A percentile compares a stretch with the other conserved stretches of the same genome.
phyloP scores from a whole-genome alignment of 1,140 invertebrate species.

The Cotesia vestalis region DNA sequence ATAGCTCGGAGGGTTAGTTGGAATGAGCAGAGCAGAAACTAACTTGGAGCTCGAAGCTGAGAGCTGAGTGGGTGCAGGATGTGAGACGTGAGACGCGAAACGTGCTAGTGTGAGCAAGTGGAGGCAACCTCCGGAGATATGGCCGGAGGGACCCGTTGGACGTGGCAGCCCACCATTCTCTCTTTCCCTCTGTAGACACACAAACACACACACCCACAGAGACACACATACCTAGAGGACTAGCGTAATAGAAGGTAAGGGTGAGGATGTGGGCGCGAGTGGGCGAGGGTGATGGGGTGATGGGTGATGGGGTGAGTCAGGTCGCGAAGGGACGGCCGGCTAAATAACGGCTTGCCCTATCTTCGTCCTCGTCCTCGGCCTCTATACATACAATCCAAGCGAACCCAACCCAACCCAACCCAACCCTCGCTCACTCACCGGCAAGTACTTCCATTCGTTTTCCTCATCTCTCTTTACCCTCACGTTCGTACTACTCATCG shows the following conservation, averaged over 20 bases:
- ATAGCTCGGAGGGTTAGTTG: neutral
- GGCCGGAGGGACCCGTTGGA: slow-evolving; percentile 32
- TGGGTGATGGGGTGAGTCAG: slow-evolving; percentile 34
- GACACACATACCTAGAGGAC: too few species aligned
- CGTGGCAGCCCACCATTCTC: neutral
- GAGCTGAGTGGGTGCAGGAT: slow-evolving; percentile 6
- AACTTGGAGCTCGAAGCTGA: too few species aligned
- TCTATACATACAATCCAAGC: too few species aligned
- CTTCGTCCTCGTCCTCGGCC: slow-evolving; percentile 38
- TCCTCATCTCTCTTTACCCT: slow-evolving; percentile 47
- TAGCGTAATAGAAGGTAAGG: neutral
- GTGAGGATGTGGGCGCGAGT: slow-evolving; percentile 17
- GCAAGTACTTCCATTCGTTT: slow-evolving; percentile 1
- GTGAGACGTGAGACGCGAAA: neutral
- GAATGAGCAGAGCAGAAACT: too few species aligned
- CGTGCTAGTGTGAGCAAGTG: neutral
- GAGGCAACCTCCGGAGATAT: slow-evolving; percentile 9
- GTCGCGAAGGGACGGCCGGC: slow-evolving; percentile 55
- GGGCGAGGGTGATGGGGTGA: slow-evolving; percentile 32
- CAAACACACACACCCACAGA: too few species aligned
- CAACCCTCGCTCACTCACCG: slow-evolving; percentile 12
- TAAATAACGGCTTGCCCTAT: slow-evolving; percentile 62
- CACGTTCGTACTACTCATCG: slow-evolving; percentile 41
- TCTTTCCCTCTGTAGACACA: too few species aligned
- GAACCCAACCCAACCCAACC: slow-evolving; percentile 27